phyloP scores from a whole-genome alignment of 2,113 vertebrate genomes.

The Triplophysa siluroides region DNA sequence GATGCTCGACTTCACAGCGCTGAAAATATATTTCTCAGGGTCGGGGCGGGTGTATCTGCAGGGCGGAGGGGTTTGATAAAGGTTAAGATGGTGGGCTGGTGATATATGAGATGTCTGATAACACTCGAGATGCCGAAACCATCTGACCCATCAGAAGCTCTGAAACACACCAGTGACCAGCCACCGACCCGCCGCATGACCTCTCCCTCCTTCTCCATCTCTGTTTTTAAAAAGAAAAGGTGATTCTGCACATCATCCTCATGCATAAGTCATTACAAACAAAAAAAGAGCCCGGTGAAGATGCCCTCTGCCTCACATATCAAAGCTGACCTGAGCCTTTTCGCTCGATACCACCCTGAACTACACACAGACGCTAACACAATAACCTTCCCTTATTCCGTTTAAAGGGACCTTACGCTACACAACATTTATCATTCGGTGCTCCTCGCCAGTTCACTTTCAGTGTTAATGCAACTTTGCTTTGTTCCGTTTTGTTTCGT shows the following conservation, averaged over 20 bases:
- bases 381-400: not conserved
- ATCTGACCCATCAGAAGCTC: slow-evolving; percentile 33
- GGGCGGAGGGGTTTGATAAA: not conserved
- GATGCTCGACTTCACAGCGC: not conserved
- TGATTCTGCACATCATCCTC: slow-evolving; percentile 73
- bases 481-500: no score
- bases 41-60: not conserved
- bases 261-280: slow-evolving; percentile 77
- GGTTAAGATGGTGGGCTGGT: not conserved
- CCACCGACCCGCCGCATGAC: slow-evolving; percentile 25
- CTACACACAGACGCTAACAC: not conserved
- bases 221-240: slow-evolving; percentile 64
- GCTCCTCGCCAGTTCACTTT: not conserved
- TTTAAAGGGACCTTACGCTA: not conserved
- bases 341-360: slow-evolving; percentile 20
- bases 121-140: not conserved
- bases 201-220: slow-evolving; percentile 44
- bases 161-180: slow-evolving; percentile 35
- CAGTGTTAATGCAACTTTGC: not conserved
- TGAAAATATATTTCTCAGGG: not conserved
- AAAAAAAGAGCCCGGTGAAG: slow-evolving; percentile 48
- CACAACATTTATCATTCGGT: not conserved
- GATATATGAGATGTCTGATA: slow-evolving; percentile 23
- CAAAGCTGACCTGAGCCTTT: slow-evolving; percentile 3
- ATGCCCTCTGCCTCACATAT: slow-evolving; percentile 17